Conservation (phyloP, 2,797 vertebrate genomes). For the Uromys caudimaculatus region DNA sequence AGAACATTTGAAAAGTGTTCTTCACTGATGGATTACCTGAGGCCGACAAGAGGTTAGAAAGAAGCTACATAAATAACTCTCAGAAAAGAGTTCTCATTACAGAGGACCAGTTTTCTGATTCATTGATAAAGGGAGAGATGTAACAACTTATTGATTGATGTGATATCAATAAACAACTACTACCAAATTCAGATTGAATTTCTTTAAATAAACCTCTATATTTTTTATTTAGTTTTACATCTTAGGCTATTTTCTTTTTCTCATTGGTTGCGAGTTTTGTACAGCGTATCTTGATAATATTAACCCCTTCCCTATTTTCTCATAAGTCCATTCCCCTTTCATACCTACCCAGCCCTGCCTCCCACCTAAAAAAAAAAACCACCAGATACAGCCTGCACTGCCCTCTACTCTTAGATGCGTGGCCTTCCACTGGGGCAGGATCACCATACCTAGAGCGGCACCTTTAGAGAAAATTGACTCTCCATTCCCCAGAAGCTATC, state of each 20-base stretch:
- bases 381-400: neutral
- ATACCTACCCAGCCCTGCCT: neutral
- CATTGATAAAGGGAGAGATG: constrained; percentile 25
- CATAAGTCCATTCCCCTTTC: neutral
- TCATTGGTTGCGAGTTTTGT: neutral
- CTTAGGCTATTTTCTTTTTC: neutral
- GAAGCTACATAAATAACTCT: neutral
- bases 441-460: neutral
- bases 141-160: neutral
- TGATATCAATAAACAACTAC: constrained; percentile 13
- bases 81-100: neutral
- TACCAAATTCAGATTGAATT: neutral
- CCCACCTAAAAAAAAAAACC: neutral
- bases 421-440: neutral
- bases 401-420: neutral
- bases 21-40: neutral
- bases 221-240: neutral
- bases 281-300: neutral
- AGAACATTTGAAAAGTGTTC: constrained; percentile 15
- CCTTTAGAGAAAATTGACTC: neutral
- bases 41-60: neutral
- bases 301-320: neutral
- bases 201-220: neutral
- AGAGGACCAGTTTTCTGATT: constrained; percentile 45
- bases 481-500: neutral